Percentiles rank a stretch among this genome's conserved stretches.
These are phyloP conservation scores for Pelvicachromis taeniatus DNA, from an alignment of 2,113 vertebrate species.

Conservation along the genomic window DNA sequence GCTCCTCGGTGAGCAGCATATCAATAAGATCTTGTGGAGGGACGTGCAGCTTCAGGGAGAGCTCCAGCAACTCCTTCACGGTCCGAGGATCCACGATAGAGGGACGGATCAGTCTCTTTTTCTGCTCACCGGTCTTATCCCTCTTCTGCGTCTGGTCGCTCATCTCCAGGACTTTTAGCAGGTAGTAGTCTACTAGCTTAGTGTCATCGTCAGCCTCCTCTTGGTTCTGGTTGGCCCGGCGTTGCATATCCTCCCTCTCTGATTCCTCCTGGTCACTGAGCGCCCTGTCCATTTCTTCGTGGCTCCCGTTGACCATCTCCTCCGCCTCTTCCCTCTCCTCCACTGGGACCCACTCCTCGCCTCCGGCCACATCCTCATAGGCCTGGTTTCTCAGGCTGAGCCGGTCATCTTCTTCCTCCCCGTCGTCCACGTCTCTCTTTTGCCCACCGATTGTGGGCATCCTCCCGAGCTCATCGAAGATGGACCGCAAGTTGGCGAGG, in stretches of 20 bases:
- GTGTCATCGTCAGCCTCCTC: constrained; percentile 84
- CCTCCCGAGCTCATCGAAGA: constrained; percentile 92
- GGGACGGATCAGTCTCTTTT: constrained; percentile 74
- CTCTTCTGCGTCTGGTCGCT: constrained; percentile 73
- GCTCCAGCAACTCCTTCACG: constrained; percentile 87
- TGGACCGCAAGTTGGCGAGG: constrained; percentile 90
- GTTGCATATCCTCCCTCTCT: constrained; percentile 77
- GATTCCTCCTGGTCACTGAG: constrained; percentile 71
- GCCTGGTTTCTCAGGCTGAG: constrained; percentile 84
- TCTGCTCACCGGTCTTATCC: constrained; percentile 70
- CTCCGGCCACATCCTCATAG: constrained; percentile 90
- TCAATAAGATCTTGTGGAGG: constrained; percentile 94
- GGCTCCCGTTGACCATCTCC: constrained; percentile 86
- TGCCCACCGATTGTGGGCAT: constrained; percentile 76
- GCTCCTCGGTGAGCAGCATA: constrained; percentile 87
- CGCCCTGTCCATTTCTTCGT: constrained; percentile 82
- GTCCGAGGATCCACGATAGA: constrained; percentile 84
- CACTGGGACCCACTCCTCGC: constrained; percentile 92
- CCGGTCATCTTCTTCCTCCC: constrained; percentile 81
- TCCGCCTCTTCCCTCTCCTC: constrained; percentile 93
- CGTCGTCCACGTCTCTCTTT: constrained; percentile 80
- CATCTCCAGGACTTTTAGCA: constrained; percentile 84
- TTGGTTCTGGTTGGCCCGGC: constrained; percentile 73
- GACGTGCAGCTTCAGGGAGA: constrained; percentile 93
- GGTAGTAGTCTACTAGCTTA: constrained; percentile 84